phyloP scores from a whole-genome alignment of 2,888 invertebrate species.

The Eledone cirrhosa region DNA sequence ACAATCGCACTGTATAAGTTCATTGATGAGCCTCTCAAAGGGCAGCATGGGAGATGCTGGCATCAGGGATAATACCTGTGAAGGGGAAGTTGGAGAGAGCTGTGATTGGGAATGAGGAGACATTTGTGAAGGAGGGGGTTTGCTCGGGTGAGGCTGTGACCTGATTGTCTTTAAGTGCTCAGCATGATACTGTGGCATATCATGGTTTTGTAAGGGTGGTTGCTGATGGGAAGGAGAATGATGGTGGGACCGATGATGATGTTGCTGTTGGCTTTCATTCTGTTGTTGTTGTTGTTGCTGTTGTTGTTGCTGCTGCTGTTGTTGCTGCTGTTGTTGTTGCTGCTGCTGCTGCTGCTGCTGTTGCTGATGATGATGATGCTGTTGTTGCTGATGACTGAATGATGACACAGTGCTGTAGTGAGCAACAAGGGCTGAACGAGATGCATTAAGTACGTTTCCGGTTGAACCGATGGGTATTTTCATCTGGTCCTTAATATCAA shows the following conservation, averaged over 20 bases:
- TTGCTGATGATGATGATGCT: background rate
- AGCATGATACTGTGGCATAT: background rate
- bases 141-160: conserved; percentile 1
- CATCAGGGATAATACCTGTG: background rate
- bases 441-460: background rate
- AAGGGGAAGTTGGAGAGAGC: background rate
- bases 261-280: background rate
- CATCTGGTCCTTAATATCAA: conserved; percentile 8
- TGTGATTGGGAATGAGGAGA: background rate
- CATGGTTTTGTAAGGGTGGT: too few relatives aligned
- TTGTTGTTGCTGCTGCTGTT: background rate
- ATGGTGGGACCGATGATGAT: background rate
- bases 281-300: conserved; percentile 9
- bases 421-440: background rate
- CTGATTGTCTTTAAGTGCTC: background rate
- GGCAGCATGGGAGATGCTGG: conserved; percentile 7
- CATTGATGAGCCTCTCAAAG: conserved; percentile 37
- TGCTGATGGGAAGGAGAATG: too few relatives aligned
- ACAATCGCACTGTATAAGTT: conserved; percentile 46
- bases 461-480: conserved; percentile 21
- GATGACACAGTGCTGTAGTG: background rate
- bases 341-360: background rate
- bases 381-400: background rate
- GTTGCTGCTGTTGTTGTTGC: background rate
- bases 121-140: background rate